phyloP scores from a whole-genome alignment of 1,140 invertebrate species.

The Gryllus bimaculatus region DNA sequence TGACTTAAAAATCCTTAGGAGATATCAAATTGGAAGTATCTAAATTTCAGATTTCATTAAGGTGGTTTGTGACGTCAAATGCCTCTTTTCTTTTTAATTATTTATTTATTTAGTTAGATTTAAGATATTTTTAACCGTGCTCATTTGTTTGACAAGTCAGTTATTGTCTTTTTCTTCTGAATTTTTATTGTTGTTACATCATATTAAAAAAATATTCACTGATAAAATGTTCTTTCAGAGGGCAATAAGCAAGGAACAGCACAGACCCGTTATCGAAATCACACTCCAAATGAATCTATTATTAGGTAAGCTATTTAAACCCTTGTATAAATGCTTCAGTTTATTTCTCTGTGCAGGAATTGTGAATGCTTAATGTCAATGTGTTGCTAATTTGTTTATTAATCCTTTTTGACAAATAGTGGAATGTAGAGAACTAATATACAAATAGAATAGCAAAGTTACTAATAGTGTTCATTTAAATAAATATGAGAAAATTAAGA shows the following conservation, averaged over 20 bases:
- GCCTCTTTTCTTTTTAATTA: no score
- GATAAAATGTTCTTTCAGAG: constrained; percentile 36
- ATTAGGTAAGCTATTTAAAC: constrained; percentile 45
- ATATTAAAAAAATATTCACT: no score
- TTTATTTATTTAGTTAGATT: no score
- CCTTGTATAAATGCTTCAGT: constrained; percentile 5
- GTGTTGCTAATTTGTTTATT: background rate
- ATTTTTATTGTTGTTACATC: no score
- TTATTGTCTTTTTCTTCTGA: no score
- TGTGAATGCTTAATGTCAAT: background rate
- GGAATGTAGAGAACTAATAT: background rate
- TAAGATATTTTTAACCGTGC: no score
- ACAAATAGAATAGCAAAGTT: no score
- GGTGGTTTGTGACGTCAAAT: no score
- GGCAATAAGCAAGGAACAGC: constrained; percentile 42
- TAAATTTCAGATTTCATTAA: no score
- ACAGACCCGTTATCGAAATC: constrained; percentile 46
- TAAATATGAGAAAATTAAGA: no score
- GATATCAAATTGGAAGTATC: background rate
- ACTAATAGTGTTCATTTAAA: no score
- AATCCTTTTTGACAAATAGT: constrained; percentile 7
- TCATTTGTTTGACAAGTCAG: no score
- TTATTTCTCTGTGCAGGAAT: background rate
- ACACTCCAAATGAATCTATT: constrained; percentile 59
- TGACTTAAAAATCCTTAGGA: background rate